Evolutionary conservation across 1,140 invertebrate genomes (phyloP).

Genomic region (Trialeurodes vaporariorum): DNA sequence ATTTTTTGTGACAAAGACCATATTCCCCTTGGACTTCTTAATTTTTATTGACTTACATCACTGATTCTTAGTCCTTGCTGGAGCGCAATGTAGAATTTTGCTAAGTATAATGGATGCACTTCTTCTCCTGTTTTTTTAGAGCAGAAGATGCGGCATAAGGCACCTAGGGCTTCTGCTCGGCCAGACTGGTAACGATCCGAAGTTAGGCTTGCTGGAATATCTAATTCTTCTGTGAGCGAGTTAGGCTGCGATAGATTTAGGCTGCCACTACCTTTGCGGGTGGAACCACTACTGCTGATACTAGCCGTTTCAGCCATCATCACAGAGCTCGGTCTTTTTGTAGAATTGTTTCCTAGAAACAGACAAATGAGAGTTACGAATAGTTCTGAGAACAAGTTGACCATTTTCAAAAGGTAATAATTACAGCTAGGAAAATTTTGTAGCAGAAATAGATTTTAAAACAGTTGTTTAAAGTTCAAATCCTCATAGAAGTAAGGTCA

Average conservation of each 20-base stretch:
- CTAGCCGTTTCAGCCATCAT: slow-evolving; percentile 18
- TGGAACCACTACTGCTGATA: slow-evolving; percentile 13
- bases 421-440: too few species aligned
- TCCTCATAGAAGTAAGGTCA: too few species aligned
- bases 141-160: slow-evolving; percentile 90
- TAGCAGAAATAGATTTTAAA: too few species aligned
- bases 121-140: slow-evolving; percentile 92
- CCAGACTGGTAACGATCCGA: slow-evolving; percentile 66
- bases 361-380: not conserved
- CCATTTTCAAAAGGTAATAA: too few species aligned
- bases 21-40: too few species aligned
- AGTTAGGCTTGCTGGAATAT: slow-evolving; percentile 17
- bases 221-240: slow-evolving; percentile 23
- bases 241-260: slow-evolving; percentile 25
- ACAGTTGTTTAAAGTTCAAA: too few species aligned
- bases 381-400: too few species aligned
- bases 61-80: slow-evolving; percentile 69
- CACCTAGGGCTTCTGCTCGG: slow-evolving; percentile 86
- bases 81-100: slow-evolving; percentile 86
- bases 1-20: too few species aligned
- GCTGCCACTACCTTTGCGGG: slow-evolving; percentile 17
- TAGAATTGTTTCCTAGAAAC: slow-evolving; percentile 5
- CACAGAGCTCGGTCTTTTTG: slow-evolving; percentile 18
- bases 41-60: slow-evolving; percentile 37
- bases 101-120: slow-evolving; percentile 86